Evolutionary conservation across 2,888 invertebrate genomes (phyloP).

Genomic region (Crepidodera aurea): DNA sequence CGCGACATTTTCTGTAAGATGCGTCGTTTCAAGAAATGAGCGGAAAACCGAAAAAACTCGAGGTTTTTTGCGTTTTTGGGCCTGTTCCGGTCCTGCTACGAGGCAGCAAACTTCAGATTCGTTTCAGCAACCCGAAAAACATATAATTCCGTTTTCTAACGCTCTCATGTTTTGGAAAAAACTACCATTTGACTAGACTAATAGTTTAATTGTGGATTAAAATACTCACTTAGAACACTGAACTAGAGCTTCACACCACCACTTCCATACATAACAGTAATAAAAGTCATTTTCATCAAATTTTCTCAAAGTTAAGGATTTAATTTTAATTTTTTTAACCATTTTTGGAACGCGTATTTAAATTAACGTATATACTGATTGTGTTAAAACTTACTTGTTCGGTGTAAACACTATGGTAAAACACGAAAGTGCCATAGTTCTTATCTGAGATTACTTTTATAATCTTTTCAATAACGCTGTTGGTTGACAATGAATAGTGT

Average conservation of each 20-base stretch:
- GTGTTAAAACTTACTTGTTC: not conserved
- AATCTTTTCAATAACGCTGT: not conserved
- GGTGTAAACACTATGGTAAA: not conserved
- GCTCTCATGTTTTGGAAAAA: too few species aligned
- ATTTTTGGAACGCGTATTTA: not conserved
- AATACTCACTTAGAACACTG: constrained; percentile 10
- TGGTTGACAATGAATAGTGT: not conserved
- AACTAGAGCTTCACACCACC: not conserved
- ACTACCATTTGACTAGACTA: too few species aligned
- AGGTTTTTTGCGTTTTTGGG: too few species aligned
- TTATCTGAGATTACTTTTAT: not conserved
- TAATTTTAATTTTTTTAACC: not conserved
- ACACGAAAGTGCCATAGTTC: not conserved
- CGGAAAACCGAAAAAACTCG: too few species aligned
- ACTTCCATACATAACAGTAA: constrained; percentile 15
- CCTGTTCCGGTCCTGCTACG: too few species aligned
- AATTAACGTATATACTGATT: not conserved
- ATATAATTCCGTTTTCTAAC: too few species aligned
- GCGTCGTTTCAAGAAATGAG: too few species aligned
- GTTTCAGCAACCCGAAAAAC: too few species aligned
- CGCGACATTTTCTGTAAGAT: too few species aligned
- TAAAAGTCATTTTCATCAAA: constrained; percentile 2
- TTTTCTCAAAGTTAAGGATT: constrained; percentile 5
- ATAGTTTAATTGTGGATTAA: too few species aligned
- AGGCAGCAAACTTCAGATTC: too few species aligned